A percentile compares a stretch with the other conserved stretches of the same genome.
phyloP scores from a whole-genome alignment of 2,797 vertebrate species.

The Alauda arvensis region DNA sequence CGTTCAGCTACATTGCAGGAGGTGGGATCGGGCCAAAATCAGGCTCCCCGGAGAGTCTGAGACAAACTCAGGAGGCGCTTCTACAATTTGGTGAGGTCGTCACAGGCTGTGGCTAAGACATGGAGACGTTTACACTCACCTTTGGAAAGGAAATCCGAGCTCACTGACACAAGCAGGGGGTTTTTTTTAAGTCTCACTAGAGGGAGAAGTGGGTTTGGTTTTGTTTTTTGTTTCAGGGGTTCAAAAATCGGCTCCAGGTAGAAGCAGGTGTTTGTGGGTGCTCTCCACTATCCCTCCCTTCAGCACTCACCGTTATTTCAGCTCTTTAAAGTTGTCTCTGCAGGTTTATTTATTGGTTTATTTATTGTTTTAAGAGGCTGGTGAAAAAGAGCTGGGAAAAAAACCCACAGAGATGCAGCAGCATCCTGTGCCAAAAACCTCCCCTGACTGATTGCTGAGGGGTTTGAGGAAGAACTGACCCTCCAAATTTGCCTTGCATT shows the following conservation, averaged over 20 bases:
- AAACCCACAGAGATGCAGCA: neutral
- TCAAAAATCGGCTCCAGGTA: neutral
- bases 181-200: neutral
- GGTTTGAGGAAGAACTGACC: neutral
- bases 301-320: neutral
- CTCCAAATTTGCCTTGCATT: neutral
- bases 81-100: constrained; percentile 57
- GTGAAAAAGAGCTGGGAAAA: neutral
- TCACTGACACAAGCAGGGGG: neutral
- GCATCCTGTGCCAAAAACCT: neutral
- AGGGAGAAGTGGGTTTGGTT: neutral
- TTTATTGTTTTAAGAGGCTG: neutral
- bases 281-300: neutral
- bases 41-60: constrained; percentile 57
- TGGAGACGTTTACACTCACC: constrained; percentile 46
- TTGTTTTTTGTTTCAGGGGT: neutral
- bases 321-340: neutral
- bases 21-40: constrained; percentile 55
- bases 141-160: constrained; percentile 19
- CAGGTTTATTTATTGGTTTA: neutral
- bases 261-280: neutral
- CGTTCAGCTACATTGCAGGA: constrained; percentile 59
- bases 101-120: constrained; percentile 47
- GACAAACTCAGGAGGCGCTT: constrained; percentile 46
- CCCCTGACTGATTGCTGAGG: neutral